Evolutionary conservation across 2,113 vertebrate species (phyloP).

Genomic region (Thermophis baileyi): DNA sequence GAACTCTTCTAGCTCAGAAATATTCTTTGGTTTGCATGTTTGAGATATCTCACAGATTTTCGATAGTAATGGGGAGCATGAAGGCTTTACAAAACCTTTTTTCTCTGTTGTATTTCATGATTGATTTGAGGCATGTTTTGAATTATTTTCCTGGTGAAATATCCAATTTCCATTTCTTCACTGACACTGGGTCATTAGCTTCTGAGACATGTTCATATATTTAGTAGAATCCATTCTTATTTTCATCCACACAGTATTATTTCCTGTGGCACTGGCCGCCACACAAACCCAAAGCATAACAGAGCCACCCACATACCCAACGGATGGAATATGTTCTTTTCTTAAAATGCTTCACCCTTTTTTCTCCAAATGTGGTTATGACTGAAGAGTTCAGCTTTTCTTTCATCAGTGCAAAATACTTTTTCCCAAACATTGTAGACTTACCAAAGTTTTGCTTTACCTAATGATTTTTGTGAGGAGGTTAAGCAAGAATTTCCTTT

Average conservation of each 20-base stretch:
- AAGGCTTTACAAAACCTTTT: neutral
- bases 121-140: neutral
- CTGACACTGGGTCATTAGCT: neutral
- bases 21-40: neutral
- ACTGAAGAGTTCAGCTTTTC: neutral
- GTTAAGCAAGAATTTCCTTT: neutral
- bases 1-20: neutral
- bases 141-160: neutral
- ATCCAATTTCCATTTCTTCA: neutral
- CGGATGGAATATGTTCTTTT: neutral
- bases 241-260: neutral
- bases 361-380: neutral
- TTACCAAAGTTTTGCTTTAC: neutral
- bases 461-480: neutral
- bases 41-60: neutral
- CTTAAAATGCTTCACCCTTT: neutral
- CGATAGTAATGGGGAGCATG: neutral
- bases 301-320: neutral
- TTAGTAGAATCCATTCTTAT: neutral
- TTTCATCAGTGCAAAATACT: neutral
- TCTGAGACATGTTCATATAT: neutral
- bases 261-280: neutral
- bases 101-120: neutral
- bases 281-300: neutral
- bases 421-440: neutral